Percentiles rank a stretch among this genome's conserved stretches.
Evolutionary conservation across 1,140 invertebrate species (phyloP).

Genomic region (Trypoxylus dichotomus): DNA sequence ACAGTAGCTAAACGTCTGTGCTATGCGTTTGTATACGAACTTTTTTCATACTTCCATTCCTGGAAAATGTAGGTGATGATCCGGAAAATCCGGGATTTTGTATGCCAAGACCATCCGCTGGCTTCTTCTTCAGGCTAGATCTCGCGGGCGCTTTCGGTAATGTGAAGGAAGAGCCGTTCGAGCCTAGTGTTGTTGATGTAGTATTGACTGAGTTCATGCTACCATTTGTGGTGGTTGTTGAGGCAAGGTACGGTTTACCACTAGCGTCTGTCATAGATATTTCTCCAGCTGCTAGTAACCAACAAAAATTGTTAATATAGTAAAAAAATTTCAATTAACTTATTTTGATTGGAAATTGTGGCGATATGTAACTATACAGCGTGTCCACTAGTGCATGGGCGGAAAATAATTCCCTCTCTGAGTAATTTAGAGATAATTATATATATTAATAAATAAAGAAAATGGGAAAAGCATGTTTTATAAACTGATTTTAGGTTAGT

Average conservation of each 20-base stretch:
- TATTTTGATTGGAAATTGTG: too few relatives aligned
- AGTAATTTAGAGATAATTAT: too few relatives aligned
- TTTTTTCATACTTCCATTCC: slow-evolving; percentile 84
- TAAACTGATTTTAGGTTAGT: too few relatives aligned
- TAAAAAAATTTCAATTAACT: too few relatives aligned
- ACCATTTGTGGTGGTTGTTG: slow-evolving; percentile 69
- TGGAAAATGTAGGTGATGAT: slow-evolving; percentile 74
- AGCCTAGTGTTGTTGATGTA: slow-evolving; percentile 62
- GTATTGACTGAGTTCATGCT: slow-evolving; percentile 76
- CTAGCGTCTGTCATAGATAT: slow-evolving; percentile 82
- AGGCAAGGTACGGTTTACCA: slow-evolving; percentile 69
- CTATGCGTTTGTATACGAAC: slow-evolving; percentile 86
- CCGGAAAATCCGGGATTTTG: slow-evolving; percentile 82
- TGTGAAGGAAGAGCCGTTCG: slow-evolving; percentile 58
- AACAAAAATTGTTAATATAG: too few relatives aligned
- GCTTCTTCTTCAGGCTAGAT: slow-evolving; percentile 79
- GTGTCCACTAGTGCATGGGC: too few relatives aligned
- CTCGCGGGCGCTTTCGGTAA: slow-evolving; percentile 72
- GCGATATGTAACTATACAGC: too few relatives aligned
- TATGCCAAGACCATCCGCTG: slow-evolving; percentile 69
- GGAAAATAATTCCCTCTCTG: too few relatives aligned
- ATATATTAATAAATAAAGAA: too few relatives aligned
- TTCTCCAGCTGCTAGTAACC: slow-evolving; percentile 54
- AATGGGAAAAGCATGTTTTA: too few relatives aligned
- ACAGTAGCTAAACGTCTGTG: slow-evolving; percentile 65